A percentile compares a stretch with the other conserved stretches of the same genome.
phyloP scores from a whole-genome alignment of 2,797 vertebrate genomes.

The Coluber constrictor region DNA sequence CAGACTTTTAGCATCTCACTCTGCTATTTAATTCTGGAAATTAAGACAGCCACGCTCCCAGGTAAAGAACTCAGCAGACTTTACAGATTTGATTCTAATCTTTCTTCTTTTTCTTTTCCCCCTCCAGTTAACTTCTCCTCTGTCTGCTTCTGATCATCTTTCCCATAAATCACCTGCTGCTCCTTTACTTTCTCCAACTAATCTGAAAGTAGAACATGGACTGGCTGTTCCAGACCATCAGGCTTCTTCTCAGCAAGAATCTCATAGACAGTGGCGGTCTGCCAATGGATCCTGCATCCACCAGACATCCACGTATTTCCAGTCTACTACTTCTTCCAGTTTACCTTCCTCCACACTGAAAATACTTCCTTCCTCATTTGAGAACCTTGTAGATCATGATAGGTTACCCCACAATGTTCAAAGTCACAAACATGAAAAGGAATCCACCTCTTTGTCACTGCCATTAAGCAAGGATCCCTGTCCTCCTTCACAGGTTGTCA shows the following conservation, averaged over 20 bases:
- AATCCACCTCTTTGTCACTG: constrained; percentile 19
- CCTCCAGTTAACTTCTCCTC: constrained; percentile 72
- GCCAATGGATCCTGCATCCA: constrained; percentile 57
- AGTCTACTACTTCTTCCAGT: constrained; percentile 50
- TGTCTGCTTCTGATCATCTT: constrained; percentile 71
- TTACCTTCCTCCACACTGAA: constrained; percentile 45
- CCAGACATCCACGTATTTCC: constrained; percentile 64
- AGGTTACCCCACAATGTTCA: constrained; percentile 27
- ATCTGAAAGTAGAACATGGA: constrained; percentile 59
- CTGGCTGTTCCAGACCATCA: constrained; percentile 49
- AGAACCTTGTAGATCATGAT: constrained; percentile 42
- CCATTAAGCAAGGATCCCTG: constrained; percentile 19
- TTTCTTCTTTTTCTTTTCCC: constrained; percentile 63
- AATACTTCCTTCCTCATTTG: constrained; percentile 43
- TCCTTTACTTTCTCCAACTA: constrained; percentile 72
- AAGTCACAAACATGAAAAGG: constrained; percentile 41
- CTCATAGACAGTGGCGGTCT: constrained; percentile 62
- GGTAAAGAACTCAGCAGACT: constrained; percentile 41
- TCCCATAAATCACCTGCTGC: constrained; percentile 70
- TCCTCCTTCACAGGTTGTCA: constrained; percentile 3
- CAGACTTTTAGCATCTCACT: neutral
- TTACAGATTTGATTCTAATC: constrained; percentile 53
- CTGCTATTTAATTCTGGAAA: neutral
- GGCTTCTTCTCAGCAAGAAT: constrained; percentile 67
- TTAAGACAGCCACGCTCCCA: constrained; percentile 18